Percentiles rank a stretch among this genome's conserved stretches.
Conservation (phyloP, 1,140 invertebrate species). For the Adoxophyes honmai region DNA sequence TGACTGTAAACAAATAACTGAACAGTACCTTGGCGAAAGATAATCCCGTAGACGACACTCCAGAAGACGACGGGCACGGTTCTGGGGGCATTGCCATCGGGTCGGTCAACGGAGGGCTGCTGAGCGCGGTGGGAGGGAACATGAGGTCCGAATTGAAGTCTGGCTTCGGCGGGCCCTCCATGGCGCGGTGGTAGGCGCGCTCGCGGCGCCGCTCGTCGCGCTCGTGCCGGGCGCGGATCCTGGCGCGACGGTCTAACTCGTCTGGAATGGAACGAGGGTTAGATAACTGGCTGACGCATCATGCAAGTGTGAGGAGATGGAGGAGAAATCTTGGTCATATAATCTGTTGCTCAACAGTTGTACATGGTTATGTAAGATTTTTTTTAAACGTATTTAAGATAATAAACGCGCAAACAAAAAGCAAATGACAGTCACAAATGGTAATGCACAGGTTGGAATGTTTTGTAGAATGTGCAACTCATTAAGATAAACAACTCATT, state of each 20-base stretch:
- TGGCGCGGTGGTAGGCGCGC: constrained; percentile 45
- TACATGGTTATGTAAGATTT: no score
- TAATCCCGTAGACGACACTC: constrained; percentile 42
- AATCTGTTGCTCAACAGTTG: no score
- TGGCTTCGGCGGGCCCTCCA: constrained; percentile 55
- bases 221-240: constrained; percentile 45
- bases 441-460: background rate
- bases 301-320: no score
- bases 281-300: no score
- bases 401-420: no score
- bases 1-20: background rate
- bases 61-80: constrained; percentile 19
- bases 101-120: constrained; percentile 29
- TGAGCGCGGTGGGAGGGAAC: constrained; percentile 48
- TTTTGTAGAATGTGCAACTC: background rate
- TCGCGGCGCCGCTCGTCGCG: constrained; percentile 60
- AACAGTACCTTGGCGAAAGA: constrained; percentile 80
- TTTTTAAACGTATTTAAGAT: no score
- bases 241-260: constrained; percentile 54
- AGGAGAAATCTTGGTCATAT: no score
- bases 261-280: constrained; percentile 34
- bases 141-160: constrained; percentile 51
- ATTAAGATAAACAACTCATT: background rate
- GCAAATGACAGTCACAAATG: no score
- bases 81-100: constrained; percentile 27